These are phyloP conservation scores for Ochropacha duplaris DNA, from an alignment of 2,888 invertebrate species.

Conservation along the genomic window DNA sequence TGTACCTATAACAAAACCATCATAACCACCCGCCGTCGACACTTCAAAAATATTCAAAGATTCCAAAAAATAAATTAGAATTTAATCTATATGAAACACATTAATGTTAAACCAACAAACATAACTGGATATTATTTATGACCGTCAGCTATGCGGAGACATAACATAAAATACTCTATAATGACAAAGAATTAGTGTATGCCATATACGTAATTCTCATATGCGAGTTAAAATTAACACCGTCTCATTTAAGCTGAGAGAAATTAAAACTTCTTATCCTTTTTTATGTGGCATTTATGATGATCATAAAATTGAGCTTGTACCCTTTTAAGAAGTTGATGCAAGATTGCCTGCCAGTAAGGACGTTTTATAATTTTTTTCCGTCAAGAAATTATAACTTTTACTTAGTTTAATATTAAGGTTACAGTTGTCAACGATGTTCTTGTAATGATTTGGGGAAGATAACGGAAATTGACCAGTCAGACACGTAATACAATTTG, in stretches of 20 bases:
- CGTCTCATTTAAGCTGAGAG: constrained; percentile 71
- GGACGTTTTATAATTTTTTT: constrained; percentile 31
- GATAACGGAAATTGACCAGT: constrained; percentile 4
- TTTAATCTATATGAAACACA: constrained; percentile 70
- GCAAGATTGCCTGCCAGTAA: constrained; percentile 35
- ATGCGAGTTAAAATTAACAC: constrained; percentile 76
- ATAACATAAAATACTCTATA: constrained; percentile 62
- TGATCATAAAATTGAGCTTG: constrained; percentile 66
- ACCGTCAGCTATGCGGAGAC: constrained; percentile 51
- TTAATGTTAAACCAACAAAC: constrained; percentile 75
- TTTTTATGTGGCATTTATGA: constrained; percentile 81
- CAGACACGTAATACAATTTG: background rate
- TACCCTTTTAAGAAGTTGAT: constrained; percentile 68
- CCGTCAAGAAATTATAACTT: constrained; percentile 30
- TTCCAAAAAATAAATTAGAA: constrained; percentile 64
- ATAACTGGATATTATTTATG: constrained; percentile 72
- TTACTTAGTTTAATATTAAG: constrained; percentile 28
- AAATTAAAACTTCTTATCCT: constrained; percentile 79
- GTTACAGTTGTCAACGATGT: constrained; percentile 5
- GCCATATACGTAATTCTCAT: constrained; percentile 45
- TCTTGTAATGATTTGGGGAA: constrained; percentile 6
- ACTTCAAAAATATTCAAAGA: constrained; percentile 35
- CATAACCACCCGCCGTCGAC: background rate
- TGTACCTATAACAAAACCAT: background rate
- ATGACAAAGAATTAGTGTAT: constrained; percentile 74